phyloP scores from a whole-genome alignment of 1,140 invertebrate species.

The Cydia fagiglandana region DNA sequence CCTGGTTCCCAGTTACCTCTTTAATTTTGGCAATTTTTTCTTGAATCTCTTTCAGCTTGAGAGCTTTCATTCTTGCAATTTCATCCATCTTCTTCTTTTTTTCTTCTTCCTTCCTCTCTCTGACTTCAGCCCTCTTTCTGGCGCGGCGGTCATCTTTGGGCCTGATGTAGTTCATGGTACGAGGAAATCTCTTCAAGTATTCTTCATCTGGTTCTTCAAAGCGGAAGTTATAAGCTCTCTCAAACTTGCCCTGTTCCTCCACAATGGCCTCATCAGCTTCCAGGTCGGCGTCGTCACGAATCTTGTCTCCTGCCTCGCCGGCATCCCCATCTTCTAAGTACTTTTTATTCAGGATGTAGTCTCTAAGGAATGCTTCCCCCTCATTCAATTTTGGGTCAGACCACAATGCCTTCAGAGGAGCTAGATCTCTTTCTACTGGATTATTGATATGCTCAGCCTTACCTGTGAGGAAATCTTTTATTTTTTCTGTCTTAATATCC shows the following conservation, averaged over 20 bases:
- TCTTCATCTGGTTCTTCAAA: conserved; percentile 98
- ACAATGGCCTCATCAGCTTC: conserved; percentile 91
- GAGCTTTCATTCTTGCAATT: conserved; percentile 90
- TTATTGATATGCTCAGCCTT: conserved; percentile 84
- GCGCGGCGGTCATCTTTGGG: conserved; percentile 89
- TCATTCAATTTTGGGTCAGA: conserved; percentile 88
- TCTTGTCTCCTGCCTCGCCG: conserved; percentile 63
- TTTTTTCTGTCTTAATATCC: conserved; percentile 78
- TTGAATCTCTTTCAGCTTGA: conserved; percentile 94
- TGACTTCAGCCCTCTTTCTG: conserved; percentile 87
- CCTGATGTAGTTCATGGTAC: conserved; percentile 91
- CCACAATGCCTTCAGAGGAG: conserved; percentile 92
- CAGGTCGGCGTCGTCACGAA: conserved; percentile 80
- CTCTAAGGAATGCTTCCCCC: conserved; percentile 93
- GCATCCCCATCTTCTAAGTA: conserved; percentile 82
- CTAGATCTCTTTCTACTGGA: conserved; percentile 83
- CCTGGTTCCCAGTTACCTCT: conserved; percentile 91
- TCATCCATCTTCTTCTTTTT: conserved; percentile 92
- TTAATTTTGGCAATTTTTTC: conserved; percentile 93
- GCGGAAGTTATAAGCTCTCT: conserved; percentile 97
- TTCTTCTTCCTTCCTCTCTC: conserved; percentile 89
- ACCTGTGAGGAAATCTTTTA: conserved; percentile 91
- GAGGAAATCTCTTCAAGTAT: conserved; percentile 95
- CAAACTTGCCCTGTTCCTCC: conserved; percentile 93
- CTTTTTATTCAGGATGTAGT: conserved; percentile 95